Percentiles rank a stretch among this genome's conserved stretches.
phyloP scores from a whole-genome alignment of 2,888 invertebrate genomes.

The Nycteola revayana region DNA sequence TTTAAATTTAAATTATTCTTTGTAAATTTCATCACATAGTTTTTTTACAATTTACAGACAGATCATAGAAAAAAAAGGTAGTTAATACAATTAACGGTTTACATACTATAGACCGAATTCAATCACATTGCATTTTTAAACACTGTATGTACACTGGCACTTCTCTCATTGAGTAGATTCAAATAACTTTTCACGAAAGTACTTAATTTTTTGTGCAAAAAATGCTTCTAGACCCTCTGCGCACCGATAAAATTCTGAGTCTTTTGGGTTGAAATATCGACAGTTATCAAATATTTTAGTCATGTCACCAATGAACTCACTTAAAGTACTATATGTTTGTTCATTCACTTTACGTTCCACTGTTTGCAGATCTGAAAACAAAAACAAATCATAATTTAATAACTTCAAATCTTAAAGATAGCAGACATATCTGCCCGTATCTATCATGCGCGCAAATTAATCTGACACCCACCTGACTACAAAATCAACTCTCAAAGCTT shows the following conservation, averaged over 20 bases:
- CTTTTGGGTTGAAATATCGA: slow-evolving; percentile 97
- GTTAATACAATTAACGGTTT: slow-evolving; percentile 27
- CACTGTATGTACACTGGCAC: slow-evolving; percentile 63
- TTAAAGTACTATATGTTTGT: slow-evolving; percentile 91
- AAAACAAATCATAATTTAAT: too few species aligned
- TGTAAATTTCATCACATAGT: slow-evolving; percentile 68
- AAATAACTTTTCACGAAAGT: slow-evolving; percentile 91
- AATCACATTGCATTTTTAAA: slow-evolving; percentile 31
- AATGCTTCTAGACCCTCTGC: slow-evolving; percentile 97
- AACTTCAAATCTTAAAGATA: too few species aligned
- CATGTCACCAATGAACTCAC: slow-evolving; percentile 98
- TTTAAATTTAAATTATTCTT: slow-evolving; percentile 62
- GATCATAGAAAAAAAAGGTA: slow-evolving; percentile 51
- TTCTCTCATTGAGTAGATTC: slow-evolving; percentile 80
- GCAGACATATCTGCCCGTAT: too few species aligned
- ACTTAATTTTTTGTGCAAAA: slow-evolving; percentile 96
- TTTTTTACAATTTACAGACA: slow-evolving; percentile 67
- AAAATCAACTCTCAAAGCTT: too few species aligned
- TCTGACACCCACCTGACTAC: too few species aligned
- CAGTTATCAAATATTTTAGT: slow-evolving; percentile 99
- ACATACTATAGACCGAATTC: slow-evolving; percentile 26
- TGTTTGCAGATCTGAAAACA: slow-evolving; percentile 92
- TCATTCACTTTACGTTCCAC: slow-evolving; percentile 94
- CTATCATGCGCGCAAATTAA: too few species aligned
- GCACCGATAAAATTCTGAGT: slow-evolving; percentile 97